These are phyloP conservation scores for Chelonus insularis DNA, from an alignment of 1,140 invertebrate genomes.

Conservation along the genomic window DNA sequence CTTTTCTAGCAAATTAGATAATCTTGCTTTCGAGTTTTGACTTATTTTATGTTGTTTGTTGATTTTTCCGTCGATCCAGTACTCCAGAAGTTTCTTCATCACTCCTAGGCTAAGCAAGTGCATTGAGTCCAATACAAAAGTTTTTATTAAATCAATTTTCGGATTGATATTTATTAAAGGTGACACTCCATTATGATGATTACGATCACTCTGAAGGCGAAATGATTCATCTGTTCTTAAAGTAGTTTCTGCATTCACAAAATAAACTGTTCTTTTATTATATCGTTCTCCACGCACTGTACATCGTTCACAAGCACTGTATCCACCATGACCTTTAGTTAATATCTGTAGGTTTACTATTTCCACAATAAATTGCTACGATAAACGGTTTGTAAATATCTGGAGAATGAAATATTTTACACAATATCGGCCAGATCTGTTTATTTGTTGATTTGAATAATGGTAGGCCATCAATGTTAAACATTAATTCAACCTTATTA, in stretches of 20 bases:
- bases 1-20: slow-evolving; percentile 1
- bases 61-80: slow-evolving; percentile 2
- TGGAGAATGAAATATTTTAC: slow-evolving; percentile 9
- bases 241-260: neutral
- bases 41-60: neutral
- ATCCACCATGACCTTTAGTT: neutral
- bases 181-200: slow-evolving; percentile 17
- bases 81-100: slow-evolving; percentile 19
- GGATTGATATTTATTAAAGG: slow-evolving; percentile 8
- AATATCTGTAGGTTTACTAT: too few species aligned
- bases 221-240: slow-evolving; percentile 16
- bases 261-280: neutral
- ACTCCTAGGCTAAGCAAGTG: slow-evolving; percentile 15
- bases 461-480: slow-evolving; percentile 17
- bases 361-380: too few species aligned
- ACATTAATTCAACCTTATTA: slow-evolving; percentile 9
- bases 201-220: neutral
- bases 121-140: slow-evolving; percentile 19
- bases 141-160: slow-evolving; percentile 1
- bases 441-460: slow-evolving; percentile 13
- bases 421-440: slow-evolving; percentile 29
- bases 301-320: neutral
- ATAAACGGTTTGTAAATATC: too few species aligned
- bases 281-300: neutral
- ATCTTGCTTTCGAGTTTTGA: neutral